These are phyloP conservation scores for Leptinotarsa juncta DNA, from an alignment of 2,888 invertebrate species.

Conservation along the genomic window DNA sequence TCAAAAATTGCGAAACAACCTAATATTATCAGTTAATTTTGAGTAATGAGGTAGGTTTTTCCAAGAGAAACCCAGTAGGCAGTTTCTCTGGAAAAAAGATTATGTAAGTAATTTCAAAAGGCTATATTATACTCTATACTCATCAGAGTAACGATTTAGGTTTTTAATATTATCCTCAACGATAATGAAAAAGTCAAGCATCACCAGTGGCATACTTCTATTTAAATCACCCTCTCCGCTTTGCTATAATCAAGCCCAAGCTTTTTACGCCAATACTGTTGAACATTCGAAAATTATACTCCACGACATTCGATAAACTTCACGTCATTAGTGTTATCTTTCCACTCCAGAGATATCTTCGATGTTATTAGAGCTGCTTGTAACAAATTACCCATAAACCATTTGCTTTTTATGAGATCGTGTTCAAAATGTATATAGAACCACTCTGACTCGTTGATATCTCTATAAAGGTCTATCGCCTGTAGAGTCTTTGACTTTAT, in stretches of 20 bases:
- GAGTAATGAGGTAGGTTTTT: too few relatives aligned
- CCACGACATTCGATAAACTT: conserved; percentile 5
- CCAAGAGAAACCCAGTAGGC: too few relatives aligned
- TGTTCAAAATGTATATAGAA: conserved; percentile 38
- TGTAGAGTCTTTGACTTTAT: conserved; percentile 34
- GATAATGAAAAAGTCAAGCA: neutral
- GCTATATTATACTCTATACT: too few relatives aligned
- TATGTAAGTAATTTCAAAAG: too few relatives aligned
- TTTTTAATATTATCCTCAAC: too few relatives aligned
- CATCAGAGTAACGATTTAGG: too few relatives aligned
- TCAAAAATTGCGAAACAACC: too few relatives aligned
- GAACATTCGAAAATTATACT: neutral
- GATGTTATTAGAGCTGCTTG: conserved; percentile 38
- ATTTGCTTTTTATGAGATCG: conserved; percentile 40
- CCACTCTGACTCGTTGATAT: conserved; percentile 37
- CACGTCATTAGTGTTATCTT: conserved; percentile 31
- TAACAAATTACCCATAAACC: conserved; percentile 41
- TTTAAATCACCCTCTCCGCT: neutral
- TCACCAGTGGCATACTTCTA: neutral
- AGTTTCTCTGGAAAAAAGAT: too few relatives aligned
- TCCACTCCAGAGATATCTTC: conserved; percentile 32
- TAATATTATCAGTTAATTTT: too few relatives aligned
- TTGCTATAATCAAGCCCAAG: neutral
- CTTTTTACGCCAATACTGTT: neutral
- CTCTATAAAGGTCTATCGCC: conserved; percentile 41